A percentile compares a stretch with the other conserved stretches of the same genome.
phyloP scores from a whole-genome alignment of 92 coral and sea anemone species.

The Muricea muricata region DNA sequence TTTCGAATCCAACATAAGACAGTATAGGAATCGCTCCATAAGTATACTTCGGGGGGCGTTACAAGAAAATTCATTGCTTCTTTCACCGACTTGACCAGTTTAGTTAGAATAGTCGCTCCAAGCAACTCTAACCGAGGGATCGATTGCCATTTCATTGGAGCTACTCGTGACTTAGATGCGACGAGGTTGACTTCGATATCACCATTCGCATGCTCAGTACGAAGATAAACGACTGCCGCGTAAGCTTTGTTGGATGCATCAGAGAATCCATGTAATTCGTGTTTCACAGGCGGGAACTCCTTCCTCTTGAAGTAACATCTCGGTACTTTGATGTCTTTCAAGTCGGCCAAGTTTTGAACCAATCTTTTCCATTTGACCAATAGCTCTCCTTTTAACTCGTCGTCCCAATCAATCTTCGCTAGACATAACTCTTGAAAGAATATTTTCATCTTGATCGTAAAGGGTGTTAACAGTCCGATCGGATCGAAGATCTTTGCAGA shows the following conservation, averaged over 20 bases:
- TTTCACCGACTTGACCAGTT: conserved; percentile 24
- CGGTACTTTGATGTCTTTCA: conserved; percentile 25
- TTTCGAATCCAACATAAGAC: conserved; percentile 13
- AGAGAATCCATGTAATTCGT: conserved; percentile 25
- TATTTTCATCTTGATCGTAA: conserved; percentile 25
- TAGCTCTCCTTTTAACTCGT: conserved; percentile 37
- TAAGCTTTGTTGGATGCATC: conserved; percentile 26
- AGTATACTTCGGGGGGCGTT: conserved; percentile 14
- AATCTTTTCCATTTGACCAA: conserved; percentile 12
- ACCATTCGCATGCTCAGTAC: conserved; percentile 25
- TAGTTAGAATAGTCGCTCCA: conserved; percentile 18
- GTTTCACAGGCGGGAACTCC: conserved; percentile 11
- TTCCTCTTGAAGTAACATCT: conserved; percentile 25
- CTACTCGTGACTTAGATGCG: conserved; percentile 21
- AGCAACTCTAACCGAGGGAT: conserved; percentile 25
- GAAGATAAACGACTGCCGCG: conserved; percentile 29
- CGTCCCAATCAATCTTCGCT: conserved; percentile 10
- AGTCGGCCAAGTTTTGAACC: neutral
- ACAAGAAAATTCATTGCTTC: neutral
- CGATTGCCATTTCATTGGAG: conserved; percentile 9
- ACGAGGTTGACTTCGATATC: conserved; percentile 17
- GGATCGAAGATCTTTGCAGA: conserved; percentile 33
- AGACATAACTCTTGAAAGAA: conserved; percentile 31
- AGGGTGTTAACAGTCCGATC: conserved; percentile 25
- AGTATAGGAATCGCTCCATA: conserved; percentile 17